Evolutionary conservation across 2,113 vertebrate genomes (phyloP), one percentile per base, ranked within the genome.

Genomic region (Ptyas mucosa): DNA sequence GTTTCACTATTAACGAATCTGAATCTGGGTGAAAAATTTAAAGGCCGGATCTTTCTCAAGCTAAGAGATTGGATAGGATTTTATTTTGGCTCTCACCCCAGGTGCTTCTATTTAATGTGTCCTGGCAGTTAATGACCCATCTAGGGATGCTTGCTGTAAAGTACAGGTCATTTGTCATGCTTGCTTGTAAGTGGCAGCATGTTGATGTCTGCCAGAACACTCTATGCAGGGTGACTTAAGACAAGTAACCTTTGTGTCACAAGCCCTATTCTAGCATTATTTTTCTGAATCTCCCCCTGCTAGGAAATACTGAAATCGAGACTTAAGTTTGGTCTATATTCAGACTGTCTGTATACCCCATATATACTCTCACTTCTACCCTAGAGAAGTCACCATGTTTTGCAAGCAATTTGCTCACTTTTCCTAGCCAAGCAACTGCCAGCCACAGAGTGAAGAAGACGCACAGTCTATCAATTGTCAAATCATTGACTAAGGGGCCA

Each of bases 91-190:
- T 94, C 55, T 95, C 95, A 85, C 93, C 34, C 96, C 95, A 96
- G 95, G 95, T 97, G 96, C 95, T 97, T 93, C 94, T 96, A 57
- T 95, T 97, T 97, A 97, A 97, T 96, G 95, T 96, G 95, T 96
- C 95, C 96, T 96, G 96, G 93, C 91, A 95, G 95, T 96, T 97
- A 96, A 97, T 95, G 93, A 93, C 94, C 69, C 94, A 15, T 93
- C 91, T 95, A 94, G 92, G 94, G 93, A 95, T 94, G 94, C 94
- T 97, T 94, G 94, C 95, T 95, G 94, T 95, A 95, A 96, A 97
- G 88, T 90, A 89, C 51, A 54, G 51, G 89, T 95, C 95, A 95
- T 85, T 92, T 97, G 0, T 2, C 96, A 93, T 92, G 69, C 95
- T 95, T 94, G 92, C 95, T 93, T 86, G 75, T 91, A 93, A 86